phyloP scores from a whole-genome alignment of 64 coral and sea anemone species.

The Porites australiensis region DNA sequence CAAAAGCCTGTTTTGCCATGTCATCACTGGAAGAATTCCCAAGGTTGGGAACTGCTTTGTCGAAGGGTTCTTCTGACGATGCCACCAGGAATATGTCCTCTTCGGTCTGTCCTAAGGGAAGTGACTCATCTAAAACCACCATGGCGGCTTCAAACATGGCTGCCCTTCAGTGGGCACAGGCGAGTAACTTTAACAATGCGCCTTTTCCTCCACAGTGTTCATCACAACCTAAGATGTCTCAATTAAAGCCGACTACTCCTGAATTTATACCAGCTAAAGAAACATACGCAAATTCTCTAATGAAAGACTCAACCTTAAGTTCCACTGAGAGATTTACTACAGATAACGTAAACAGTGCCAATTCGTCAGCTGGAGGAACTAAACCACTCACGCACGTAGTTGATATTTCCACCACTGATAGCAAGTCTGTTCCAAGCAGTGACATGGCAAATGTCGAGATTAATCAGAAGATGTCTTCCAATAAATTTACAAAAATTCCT shows the following conservation, averaged over 20 bases:
- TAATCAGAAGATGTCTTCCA: background rate
- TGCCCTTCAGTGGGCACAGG: too few relatives aligned
- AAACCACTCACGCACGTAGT: background rate
- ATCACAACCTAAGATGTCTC: too few relatives aligned
- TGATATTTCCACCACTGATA: background rate
- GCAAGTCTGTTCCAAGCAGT: background rate
- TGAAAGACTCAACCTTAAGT: too few relatives aligned
- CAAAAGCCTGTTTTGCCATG: too few relatives aligned
- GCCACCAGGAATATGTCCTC: background rate
- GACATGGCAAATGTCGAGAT: background rate
- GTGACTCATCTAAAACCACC: background rate
- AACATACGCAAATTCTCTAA: too few relatives aligned
- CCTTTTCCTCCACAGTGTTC: too few relatives aligned
- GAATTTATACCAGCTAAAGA: too few relatives aligned
- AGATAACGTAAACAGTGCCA: too few relatives aligned
- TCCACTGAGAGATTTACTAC: too few relatives aligned
- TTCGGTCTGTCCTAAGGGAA: background rate
- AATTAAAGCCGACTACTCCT: too few relatives aligned
- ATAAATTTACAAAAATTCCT: background rate
- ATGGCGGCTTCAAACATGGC: background rate
- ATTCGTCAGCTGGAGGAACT: too few relatives aligned
- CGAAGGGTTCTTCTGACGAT: background rate
- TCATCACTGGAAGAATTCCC: background rate
- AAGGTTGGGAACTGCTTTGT: background rate
- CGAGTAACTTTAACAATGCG: too few relatives aligned